These are phyloP conservation scores for Numida meleagris DNA, from an alignment of 2,113 vertebrate species.

Conservation along the genomic window DNA sequence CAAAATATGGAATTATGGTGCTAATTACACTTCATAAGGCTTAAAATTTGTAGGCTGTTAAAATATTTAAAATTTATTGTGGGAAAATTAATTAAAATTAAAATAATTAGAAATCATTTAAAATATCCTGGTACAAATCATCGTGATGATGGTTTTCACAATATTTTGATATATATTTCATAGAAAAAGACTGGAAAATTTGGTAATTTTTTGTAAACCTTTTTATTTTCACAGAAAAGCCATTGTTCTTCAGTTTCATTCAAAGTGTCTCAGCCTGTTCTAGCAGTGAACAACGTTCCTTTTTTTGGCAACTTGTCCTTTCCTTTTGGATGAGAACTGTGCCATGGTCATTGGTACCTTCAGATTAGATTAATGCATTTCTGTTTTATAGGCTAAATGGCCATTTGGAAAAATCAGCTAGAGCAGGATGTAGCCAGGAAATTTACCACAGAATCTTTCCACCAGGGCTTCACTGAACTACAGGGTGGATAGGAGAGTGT, in stretches of 20 bases:
- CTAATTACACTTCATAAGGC: background rate
- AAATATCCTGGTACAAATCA: background rate
- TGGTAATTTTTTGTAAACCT: background rate
- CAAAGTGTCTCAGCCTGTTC: background rate
- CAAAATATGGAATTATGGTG: background rate
- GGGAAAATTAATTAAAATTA: background rate
- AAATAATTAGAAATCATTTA: background rate
- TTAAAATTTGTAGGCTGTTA: background rate
- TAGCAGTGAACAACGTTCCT: background rate
- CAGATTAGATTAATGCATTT: background rate
- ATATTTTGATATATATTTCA: background rate
- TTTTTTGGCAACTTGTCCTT: slow-evolving; percentile 19
- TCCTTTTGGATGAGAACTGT: background rate
- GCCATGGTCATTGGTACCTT: background rate
- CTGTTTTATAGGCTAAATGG: background rate
- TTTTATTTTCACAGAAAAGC: background rate
- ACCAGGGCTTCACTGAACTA: background rate
- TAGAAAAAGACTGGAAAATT: background rate
- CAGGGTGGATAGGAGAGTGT: background rate
- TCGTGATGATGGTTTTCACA: background rate
- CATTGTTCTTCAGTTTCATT: background rate
- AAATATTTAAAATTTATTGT: background rate
- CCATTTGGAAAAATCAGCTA: background rate
- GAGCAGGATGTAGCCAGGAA: background rate
- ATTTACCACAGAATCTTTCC: background rate